Evolutionary conservation across 2,888 invertebrate genomes (phyloP), one percentile per base, ranked within the genome.

Genomic region (Andrena dorsata): DNA sequence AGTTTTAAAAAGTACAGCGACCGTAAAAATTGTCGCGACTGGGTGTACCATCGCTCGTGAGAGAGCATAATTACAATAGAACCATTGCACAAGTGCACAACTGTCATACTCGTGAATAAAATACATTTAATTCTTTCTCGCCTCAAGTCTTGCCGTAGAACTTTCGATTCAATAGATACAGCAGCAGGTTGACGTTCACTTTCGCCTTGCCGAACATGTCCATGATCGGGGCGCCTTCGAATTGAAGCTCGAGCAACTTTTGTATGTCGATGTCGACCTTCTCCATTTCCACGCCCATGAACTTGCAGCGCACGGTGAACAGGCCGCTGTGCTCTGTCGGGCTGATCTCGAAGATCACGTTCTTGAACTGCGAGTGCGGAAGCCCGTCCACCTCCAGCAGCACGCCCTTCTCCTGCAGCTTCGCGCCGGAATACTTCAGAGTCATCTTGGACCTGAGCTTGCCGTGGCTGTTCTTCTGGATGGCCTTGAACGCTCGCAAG

Each of bases 181-280:
- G 95, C 60, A 97, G 94, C 61, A 97, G 95, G 93, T 97, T 97
- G 23, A 97, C 96, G 91, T 97, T 97, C 86, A 97, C 95, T 93
- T 96, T 96, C 28, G 97, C 97, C 93, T 96, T 96, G n/a, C 96
- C 97, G 91, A 97, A 97, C 95, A 97, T 95, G 88, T 96, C 96
- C 95, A 97, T 97, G 30, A 97, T 96, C 32, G 96, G 95, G 61
- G 96, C 96, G 28, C 97, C 97, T 92, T 97, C 97, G 89, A 96
- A 97, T 92, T 97, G 97, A 82, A 96, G 95, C 91, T 97, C 96
- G 23, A 97, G 94, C 49, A 97, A 94, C 90, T 97, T 96, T 94
- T 97, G 95, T 87, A 97, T 96, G 83, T 96, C 96, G 20, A 97
- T 94, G 58, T 97, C 96, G 32, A 97, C 95, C 77, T 96, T 96